Evolutionary conservation across 2,113 vertebrate genomes (phyloP).

Genomic region (Dissostichus mawsoni): DNA sequence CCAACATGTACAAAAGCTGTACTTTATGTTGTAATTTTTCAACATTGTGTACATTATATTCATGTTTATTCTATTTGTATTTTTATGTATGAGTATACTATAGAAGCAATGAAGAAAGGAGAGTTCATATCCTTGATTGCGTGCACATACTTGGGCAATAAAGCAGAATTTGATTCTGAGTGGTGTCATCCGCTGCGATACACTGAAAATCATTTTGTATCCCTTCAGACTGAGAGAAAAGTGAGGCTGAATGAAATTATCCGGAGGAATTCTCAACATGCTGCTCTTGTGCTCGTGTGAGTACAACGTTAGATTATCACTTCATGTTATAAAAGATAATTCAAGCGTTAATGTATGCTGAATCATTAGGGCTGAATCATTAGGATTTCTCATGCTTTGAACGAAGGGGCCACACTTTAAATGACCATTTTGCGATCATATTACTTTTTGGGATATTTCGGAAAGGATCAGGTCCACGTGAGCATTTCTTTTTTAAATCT

Average conservation of each 20-base stretch:
- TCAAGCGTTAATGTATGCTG: too few relatives aligned
- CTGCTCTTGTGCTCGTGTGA: conserved; percentile 84
- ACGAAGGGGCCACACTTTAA: too few relatives aligned
- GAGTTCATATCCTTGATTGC: too few relatives aligned
- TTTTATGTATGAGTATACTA: too few relatives aligned
- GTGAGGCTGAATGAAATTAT: conserved; percentile 85
- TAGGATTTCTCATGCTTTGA: too few relatives aligned
- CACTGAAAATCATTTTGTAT: background rate
- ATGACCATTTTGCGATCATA: too few relatives aligned
- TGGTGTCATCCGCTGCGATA: background rate
- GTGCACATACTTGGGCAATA: too few relatives aligned
- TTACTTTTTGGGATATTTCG: too few relatives aligned
- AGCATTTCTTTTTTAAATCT: too few relatives aligned
- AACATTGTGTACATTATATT: background rate
- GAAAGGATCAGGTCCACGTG: too few relatives aligned
- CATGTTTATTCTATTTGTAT: background rate
- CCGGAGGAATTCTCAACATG: conserved; percentile 78
- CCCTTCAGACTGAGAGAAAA: conserved; percentile 78
- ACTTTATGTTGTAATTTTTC: background rate
- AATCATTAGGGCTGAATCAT: too few relatives aligned
- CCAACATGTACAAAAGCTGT: background rate
- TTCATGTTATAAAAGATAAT: background rate
- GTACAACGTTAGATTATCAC: conserved; percentile 35
- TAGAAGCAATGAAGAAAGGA: too few relatives aligned
- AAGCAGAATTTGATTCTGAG: background rate